Evolutionary conservation across 2,888 invertebrate genomes (phyloP).

Genomic region (Clostera curtula): DNA sequence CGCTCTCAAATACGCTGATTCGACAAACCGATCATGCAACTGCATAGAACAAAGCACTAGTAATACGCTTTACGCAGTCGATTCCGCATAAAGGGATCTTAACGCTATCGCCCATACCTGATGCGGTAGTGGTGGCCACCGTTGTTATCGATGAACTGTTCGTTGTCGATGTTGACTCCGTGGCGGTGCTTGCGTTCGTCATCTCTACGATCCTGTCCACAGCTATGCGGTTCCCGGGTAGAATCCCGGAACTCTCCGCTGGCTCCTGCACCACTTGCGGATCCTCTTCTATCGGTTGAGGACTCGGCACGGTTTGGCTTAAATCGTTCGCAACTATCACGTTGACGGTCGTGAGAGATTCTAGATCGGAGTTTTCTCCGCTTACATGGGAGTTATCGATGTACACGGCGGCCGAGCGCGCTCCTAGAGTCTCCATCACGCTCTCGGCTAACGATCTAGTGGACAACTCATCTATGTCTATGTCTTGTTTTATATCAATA

Average conservation of each 20-base stretch:
- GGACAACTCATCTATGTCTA: slow-evolving; percentile 65
- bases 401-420: slow-evolving; percentile 62
- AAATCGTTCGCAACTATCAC: slow-evolving; percentile 65
- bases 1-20: too few relatives aligned
- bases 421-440: slow-evolving; percentile 68
- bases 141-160: slow-evolving; percentile 45
- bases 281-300: slow-evolving; percentile 44
- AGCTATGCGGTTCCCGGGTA: slow-evolving; percentile 49
- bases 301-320: slow-evolving; percentile 39
- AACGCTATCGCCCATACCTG: slow-evolving; percentile 60
- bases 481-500: slow-evolving; percentile 68
- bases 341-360: slow-evolving; percentile 64
- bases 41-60: too few relatives aligned
- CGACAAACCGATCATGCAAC: too few relatives aligned
- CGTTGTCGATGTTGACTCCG: slow-evolving; percentile 31
- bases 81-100: too few relatives aligned
- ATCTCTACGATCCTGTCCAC: slow-evolving; percentile 63
- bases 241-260: slow-evolving; percentile 37
- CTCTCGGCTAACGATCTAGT: slow-evolving; percentile 67
- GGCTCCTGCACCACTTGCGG: slow-evolving; percentile 26
- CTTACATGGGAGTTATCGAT: slow-evolving; percentile 57
- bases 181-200: slow-evolving; percentile 37
- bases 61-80: too few relatives aligned
- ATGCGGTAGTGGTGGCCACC: slow-evolving; percentile 53
- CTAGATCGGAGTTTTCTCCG: slow-evolving; percentile 52